Base-by-base conservation (phyloP, 2,888 invertebrate genomes). In the Crioceris asparagi region DNA sequence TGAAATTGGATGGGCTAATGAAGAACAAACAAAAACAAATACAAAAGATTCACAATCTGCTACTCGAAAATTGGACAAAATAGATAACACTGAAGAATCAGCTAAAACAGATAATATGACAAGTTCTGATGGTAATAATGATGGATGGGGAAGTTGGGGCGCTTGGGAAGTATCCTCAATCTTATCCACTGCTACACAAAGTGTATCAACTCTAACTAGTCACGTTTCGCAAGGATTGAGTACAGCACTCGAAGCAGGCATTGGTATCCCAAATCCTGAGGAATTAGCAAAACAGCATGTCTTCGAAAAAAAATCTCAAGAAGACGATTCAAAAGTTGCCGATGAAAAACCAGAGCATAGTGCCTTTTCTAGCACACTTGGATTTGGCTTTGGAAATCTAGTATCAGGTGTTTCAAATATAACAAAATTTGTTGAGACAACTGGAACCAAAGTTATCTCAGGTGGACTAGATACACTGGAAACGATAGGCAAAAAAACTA, bases 401-500 rank as follows among this genome's bases (percentile, higher is more conserved):
- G 63, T 82, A 10, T 77, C 77, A n/a, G 77, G 78, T 32, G 75
- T 80, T 2, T 67, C 70, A 3, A 67, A 69, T 10, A 65, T 70
- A 36, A 75, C 77, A 2, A 80, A 78, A 61, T 70, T 81, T 53
- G 79, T 81, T 27, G 83, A 80, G 60, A 70, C 65, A 7, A 83
- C 82, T 1, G 56, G 64, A 14, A 60, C 50, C 11, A 63, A 62
- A 51, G 85, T 88, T 1, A 72, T 88, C 46, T 71, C 77, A 11
- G 83, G 84, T 1, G 85, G 88, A 14, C 65, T 88, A 16, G 92
- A 88, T 56, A 92, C 92, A 0, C 65, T 94, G 31, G 94, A 94
- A 64, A 82, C 83, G 0, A 85, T 94, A 46, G 94, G 94, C 5
- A 92, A 92, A 61, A 92, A 92, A 61, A 94, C 93, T 0, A 90